Evolutionary conservation across 2,113 vertebrate genomes (phyloP).

Genomic region (Puma concolor): DNA sequence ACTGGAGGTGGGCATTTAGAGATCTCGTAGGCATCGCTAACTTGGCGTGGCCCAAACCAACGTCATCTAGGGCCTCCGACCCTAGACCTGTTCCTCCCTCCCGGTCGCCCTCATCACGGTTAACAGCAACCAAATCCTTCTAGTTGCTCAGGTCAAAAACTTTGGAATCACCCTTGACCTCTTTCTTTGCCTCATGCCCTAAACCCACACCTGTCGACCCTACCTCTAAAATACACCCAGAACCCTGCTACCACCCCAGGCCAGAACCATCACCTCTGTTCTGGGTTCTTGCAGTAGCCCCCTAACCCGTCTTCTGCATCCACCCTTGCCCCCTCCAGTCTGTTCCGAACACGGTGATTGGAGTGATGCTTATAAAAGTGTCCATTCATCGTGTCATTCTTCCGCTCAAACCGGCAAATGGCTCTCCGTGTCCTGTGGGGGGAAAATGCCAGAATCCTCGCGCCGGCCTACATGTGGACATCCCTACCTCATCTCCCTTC

Average conservation of each 20-base stretch:
- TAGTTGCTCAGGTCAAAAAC: neutral
- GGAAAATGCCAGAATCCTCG: neutral
- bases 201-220: neutral
- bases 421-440: neutral
- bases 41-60: neutral
- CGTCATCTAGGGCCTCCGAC: neutral
- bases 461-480: fast-evolving
- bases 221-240: neutral
- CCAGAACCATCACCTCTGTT: neutral
- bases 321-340: neutral
- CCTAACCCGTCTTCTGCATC: neutral
- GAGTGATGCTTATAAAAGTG: neutral
- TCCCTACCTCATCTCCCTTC: neutral
- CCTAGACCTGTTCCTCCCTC: neutral
- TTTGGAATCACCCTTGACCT: neutral
- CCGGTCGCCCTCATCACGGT: neutral
- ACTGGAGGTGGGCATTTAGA: neutral
- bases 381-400: neutral
- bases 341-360: neutral
- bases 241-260: neutral
- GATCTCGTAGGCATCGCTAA: neutral
- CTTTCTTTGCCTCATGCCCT: neutral
- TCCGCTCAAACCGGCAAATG: neutral
- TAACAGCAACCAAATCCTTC: neutral
- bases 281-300: neutral